Conservation (phyloP, 2,888 invertebrate genomes). For the Diabrotica balteata region DNA sequence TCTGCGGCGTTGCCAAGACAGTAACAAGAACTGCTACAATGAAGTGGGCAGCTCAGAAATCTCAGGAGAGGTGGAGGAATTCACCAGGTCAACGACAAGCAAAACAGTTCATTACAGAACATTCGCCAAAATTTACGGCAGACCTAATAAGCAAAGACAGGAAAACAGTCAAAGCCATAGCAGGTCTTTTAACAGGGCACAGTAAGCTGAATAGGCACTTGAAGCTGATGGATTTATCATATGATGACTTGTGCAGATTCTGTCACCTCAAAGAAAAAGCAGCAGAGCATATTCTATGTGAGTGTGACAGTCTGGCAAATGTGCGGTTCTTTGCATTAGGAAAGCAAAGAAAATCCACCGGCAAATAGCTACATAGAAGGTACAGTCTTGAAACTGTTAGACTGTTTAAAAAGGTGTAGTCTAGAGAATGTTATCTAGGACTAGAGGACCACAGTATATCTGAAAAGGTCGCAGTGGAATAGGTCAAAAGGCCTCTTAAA, state of each 20-base stretch:
- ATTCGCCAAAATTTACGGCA: too few relatives aligned
- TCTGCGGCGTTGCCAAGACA: neutral
- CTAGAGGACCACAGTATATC: neutral
- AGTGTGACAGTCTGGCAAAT: neutral
- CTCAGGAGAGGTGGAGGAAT: neutral
- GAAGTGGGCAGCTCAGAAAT: neutral
- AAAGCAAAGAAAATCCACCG: too few relatives aligned
- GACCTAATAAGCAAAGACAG: too few relatives aligned
- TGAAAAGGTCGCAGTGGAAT: neutral
- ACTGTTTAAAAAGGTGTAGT: neutral
- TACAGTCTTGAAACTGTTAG: neutral
- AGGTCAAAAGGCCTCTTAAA: too few relatives aligned
- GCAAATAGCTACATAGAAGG: neutral
- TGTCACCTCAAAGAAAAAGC: neutral
- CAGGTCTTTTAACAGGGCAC: too few relatives aligned
- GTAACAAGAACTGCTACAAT: neutral
- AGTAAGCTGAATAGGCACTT: neutral
- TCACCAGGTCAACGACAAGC: too few relatives aligned
- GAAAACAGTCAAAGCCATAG: too few relatives aligned
- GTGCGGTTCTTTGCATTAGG: neutral
- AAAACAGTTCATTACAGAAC: too few relatives aligned
- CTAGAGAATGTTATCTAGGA: too few relatives aligned
- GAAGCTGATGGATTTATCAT: neutral
- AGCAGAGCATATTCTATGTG: neutral
- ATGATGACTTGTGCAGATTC: neutral